These are phyloP conservation scores for Oreamnos americanus DNA, from an alignment of 2,113 vertebrate species.

Conservation along the genomic window DNA sequence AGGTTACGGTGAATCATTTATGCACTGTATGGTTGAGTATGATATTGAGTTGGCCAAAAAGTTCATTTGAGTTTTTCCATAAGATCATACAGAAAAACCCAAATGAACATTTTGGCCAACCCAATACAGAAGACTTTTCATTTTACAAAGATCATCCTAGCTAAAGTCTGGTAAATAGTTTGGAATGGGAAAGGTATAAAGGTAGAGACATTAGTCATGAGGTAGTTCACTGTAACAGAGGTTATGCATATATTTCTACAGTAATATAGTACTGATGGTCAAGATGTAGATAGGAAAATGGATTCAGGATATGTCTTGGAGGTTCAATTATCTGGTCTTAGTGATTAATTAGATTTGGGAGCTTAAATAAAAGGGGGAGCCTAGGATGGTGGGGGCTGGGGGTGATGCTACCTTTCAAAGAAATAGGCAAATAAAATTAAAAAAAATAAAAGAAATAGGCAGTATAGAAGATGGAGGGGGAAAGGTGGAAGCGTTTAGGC, in stretches of 20 bases:
- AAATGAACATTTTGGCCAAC: background rate
- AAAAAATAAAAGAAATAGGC: background rate
- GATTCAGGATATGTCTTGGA: background rate
- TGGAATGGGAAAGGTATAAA: background rate
- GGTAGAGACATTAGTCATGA: background rate
- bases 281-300: background rate
- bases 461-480: background rate
- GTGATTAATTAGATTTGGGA: background rate
- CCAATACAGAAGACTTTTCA: background rate
- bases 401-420: background rate
- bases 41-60: background rate
- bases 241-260: background rate
- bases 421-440: background rate
- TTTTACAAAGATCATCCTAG: background rate
- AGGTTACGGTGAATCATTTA: background rate
- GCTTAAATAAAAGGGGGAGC: background rate
- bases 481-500: background rate
- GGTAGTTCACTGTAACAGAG: background rate
- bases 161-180: background rate
- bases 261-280: background rate
- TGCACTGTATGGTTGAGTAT: background rate
- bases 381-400: background rate
- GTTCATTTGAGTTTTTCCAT: background rate
- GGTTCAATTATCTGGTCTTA: background rate
- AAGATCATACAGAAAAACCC: background rate